A percentile compares a stretch with the other conserved stretches of the same genome.
Evolutionary conservation across 1,140 invertebrate species (phyloP).

Genomic region (Meloidogyne hapla): DNA sequence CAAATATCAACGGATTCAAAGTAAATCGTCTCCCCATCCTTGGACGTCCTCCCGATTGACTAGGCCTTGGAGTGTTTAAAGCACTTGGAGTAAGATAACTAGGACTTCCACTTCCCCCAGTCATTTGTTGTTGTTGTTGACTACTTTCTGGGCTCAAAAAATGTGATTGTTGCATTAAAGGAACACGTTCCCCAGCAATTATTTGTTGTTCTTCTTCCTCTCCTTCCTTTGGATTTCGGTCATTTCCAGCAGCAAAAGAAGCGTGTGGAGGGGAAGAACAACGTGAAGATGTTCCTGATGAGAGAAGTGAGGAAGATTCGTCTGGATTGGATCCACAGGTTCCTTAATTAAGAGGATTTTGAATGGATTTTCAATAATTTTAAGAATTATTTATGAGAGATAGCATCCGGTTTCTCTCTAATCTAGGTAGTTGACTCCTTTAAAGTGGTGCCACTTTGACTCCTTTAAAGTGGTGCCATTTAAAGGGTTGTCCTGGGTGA

Average conservation of each 20-base stretch:
- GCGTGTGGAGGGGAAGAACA: neutral
- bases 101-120: neutral
- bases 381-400: too few relatives aligned
- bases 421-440: too few relatives aligned
- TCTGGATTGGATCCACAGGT: neutral
- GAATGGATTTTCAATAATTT: too few relatives aligned
- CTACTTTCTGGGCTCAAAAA: constrained; percentile 11
- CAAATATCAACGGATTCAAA: constrained; percentile 62
- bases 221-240: neutral
- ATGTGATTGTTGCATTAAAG: constrained; percentile 20
- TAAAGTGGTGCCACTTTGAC: too few relatives aligned
- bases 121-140: neutral
- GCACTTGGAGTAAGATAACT: constrained; percentile 13
- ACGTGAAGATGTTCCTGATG: neutral
- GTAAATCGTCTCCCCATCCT: constrained; percentile 56
- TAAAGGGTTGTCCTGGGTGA: too few relatives aligned
- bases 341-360: neutral
- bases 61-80: constrained; percentile 21
- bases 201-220: constrained; percentile 28
- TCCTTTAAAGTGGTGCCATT: too few relatives aligned
- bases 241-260: neutral
- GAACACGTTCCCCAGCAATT: constrained; percentile 27
- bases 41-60: constrained; percentile 8
- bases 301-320: neutral
- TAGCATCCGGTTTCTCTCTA: too few relatives aligned